phyloP scores from a whole-genome alignment of 2,797 vertebrate species.

The Neosilurus mollespiculum region DNA sequence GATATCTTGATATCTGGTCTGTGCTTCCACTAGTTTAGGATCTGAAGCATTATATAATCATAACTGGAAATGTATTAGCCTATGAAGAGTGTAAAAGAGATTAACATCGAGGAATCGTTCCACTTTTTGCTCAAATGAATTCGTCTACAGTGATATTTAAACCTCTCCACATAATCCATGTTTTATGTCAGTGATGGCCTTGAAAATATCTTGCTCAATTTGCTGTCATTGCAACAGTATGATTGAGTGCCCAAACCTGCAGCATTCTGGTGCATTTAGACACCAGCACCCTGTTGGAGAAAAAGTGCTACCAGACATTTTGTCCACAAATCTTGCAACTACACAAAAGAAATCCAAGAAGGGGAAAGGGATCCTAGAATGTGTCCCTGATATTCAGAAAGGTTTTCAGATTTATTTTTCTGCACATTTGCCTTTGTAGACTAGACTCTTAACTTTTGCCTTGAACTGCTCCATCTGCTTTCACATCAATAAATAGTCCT shows the following conservation, averaged over 20 bases:
- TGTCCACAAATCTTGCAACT: neutral
- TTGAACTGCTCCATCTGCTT: constrained; percentile 51
- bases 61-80: neutral
- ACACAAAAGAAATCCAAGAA: no score
- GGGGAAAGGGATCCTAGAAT: neutral
- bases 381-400: constrained; percentile 27
- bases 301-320: neutral
- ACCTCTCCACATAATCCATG: neutral
- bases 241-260: neutral
- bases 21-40: neutral
- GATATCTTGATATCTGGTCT: neutral
- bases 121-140: neutral
- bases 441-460: neutral
- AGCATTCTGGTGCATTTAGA: neutral
- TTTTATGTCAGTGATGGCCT: neutral
- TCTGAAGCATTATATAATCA: neutral
- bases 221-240: neutral
- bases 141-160: neutral
- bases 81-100: neutral
- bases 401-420: neutral
- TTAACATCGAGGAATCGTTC: neutral
- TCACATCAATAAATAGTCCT: constrained; percentile 58
- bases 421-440: neutral
- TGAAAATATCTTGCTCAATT: neutral
- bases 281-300: neutral